A percentile compares a stretch with the other conserved stretches of the same genome.
phyloP scores from a whole-genome alignment of 2,113 vertebrate genomes.

The Benitochromis conjunctus region DNA sequence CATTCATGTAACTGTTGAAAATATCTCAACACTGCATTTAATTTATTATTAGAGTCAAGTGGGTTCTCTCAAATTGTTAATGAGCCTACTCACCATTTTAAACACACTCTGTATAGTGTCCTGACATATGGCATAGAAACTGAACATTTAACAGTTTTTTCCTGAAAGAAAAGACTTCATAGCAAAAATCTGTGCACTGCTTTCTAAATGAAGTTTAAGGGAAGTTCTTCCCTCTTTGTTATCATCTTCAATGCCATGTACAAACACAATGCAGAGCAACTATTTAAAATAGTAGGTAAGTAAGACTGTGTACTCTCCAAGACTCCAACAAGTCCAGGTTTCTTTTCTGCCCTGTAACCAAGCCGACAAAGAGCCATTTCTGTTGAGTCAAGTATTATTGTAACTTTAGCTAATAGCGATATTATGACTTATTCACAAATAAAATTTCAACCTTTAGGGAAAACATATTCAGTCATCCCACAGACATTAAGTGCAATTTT shows the following conservation, averaged over 20 bases:
- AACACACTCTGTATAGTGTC: too few relatives aligned
- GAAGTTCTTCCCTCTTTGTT: too few relatives aligned
- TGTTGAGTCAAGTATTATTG: background rate
- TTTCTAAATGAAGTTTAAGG: too few relatives aligned
- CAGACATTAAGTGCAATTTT: background rate
- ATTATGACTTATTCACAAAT: background rate
- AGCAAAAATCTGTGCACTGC: too few relatives aligned
- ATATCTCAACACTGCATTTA: too few relatives aligned
- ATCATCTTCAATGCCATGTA: fast-evolving
- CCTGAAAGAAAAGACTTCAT: too few relatives aligned
- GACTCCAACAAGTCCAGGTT: background rate
- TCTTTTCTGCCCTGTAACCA: background rate
- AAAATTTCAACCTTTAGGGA: background rate
- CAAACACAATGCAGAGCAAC: background rate
- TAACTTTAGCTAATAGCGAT: background rate
- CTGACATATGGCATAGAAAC: too few relatives aligned
- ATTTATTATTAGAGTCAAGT: too few relatives aligned
- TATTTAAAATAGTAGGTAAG: background rate
- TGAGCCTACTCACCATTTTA: too few relatives aligned
- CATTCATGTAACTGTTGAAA: background rate
- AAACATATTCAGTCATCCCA: background rate
- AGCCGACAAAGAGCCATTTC: background rate
- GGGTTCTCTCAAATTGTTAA: too few relatives aligned
- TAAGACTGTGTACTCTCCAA: too few relatives aligned
- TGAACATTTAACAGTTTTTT: too few relatives aligned